Evolutionary conservation across 2,113 vertebrate genomes (phyloP).

Genomic region (Toxotes chatareus): DNA sequence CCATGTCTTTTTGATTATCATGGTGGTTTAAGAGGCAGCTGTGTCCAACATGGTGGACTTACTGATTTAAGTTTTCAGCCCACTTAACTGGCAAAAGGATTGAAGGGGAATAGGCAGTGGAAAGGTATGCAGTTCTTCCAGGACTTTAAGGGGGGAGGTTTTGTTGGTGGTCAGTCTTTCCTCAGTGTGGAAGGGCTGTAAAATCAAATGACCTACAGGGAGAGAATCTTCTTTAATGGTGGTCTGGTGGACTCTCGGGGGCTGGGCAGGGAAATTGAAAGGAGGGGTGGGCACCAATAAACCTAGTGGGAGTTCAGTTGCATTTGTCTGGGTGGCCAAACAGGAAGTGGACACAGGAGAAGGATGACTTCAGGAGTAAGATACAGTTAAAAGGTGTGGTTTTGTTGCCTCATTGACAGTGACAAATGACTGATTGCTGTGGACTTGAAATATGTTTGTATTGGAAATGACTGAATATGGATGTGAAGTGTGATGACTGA

Average conservation of each 20-base stretch:
- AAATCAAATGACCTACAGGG: conserved; percentile 69
- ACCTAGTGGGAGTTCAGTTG: conserved; percentile 53
- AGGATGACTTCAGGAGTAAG: neutral
- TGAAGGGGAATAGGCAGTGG: neutral
- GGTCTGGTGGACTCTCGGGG: conserved; percentile 50
- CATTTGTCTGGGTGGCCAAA: conserved; percentile 56
- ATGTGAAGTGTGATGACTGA: neutral
- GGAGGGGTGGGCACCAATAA: conserved; percentile 66
- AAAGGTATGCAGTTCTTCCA: conserved; percentile 23
- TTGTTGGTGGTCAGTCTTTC: conserved; percentile 77
- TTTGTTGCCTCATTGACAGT: neutral
- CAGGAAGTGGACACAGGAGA: conserved; percentile 21
- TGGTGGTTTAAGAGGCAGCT: conserved; percentile 8
- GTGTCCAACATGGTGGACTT: neutral
- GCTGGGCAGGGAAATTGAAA: conserved; percentile 20
- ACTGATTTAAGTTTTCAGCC: neutral
- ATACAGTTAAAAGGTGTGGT: neutral
- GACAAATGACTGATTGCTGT: neutral
- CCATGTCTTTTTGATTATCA: neutral
- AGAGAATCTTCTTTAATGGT: conserved; percentile 72
- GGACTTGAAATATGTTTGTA: neutral
- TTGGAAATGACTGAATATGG: neutral
- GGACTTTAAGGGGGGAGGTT: conserved; percentile 4
- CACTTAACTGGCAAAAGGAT: neutral
- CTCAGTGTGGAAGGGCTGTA: conserved; percentile 66